These are phyloP conservation scores for Lathamus discolor DNA, from an alignment of 2,113 vertebrate genomes.

Conservation along the genomic window DNA sequence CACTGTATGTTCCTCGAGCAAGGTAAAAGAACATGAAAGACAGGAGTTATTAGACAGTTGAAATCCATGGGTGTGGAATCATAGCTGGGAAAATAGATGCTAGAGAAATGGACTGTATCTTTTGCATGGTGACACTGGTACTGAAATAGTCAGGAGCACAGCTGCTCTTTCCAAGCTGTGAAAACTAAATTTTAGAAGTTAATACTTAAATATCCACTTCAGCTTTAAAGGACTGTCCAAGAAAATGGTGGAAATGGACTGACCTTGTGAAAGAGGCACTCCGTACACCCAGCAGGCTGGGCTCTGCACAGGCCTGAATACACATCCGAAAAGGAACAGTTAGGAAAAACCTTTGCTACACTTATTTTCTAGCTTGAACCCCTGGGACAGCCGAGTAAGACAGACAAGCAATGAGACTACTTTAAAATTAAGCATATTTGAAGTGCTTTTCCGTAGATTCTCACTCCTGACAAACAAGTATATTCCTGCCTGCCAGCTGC, in stretches of 20 bases:
- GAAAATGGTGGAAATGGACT: neutral
- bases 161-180: neutral
- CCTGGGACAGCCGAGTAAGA: neutral
- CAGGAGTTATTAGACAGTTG: neutral
- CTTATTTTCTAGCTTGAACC: neutral
- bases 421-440: neutral
- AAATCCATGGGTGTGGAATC: neutral
- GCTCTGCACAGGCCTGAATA: neutral
- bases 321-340: neutral
- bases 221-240: neutral
- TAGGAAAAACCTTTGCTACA: neutral
- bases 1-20: neutral
- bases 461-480: neutral
- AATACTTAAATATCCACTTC: neutral
- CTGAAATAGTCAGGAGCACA: neutral
- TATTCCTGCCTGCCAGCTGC: neutral
- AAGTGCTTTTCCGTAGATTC: neutral
- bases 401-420: neutral
- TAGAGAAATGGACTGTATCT: neutral
- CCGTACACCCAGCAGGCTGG: fast-evolving
- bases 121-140: neutral
- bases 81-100: neutral
- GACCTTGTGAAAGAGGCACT: neutral
- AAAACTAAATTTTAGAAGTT: neutral
- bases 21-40: neutral